Evolutionary conservation across 2,888 invertebrate species (phyloP).

Genomic region (Drosophila mettleri): DNA sequence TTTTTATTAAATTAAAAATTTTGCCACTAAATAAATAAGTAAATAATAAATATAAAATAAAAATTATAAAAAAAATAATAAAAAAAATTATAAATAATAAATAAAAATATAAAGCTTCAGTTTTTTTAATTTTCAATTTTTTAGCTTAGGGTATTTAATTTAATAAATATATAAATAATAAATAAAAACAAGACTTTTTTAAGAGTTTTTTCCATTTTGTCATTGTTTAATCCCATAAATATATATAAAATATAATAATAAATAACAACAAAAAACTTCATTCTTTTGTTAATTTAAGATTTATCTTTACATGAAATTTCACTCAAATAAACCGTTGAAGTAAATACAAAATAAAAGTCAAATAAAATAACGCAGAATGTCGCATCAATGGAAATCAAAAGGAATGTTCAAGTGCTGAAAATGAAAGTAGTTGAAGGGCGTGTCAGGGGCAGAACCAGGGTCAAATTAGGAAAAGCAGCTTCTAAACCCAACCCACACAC

Average conservation of each 20-base stretch:
- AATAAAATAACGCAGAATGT: slow-evolving; percentile 10
- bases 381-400: slow-evolving; percentile 49
- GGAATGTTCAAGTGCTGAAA: slow-evolving; percentile 49
- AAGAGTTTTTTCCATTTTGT: too few species aligned
- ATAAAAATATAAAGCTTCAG: too few species aligned
- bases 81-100: too few species aligned
- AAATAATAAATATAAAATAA: too few species aligned
- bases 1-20: too few species aligned
- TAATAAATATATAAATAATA: background rate
- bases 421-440: slow-evolving; percentile 51
- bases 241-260: background rate
- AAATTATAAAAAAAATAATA: too few species aligned
- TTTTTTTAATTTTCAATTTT: too few species aligned
- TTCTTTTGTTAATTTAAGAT: background rate
- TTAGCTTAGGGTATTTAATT: too few species aligned
- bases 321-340: background rate
- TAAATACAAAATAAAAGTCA: background rate
- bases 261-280: too few species aligned
- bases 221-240: too few species aligned
- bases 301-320: background rate
- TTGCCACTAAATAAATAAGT: too few species aligned
- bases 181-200: background rate
- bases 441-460: slow-evolving; percentile 14
- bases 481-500: background rate
- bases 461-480: slow-evolving; percentile 19